Percentiles rank a stretch among this genome's conserved stretches.
phyloP scores from a whole-genome alignment of 2,888 invertebrate genomes.

The Capitulum mitella region DNA sequence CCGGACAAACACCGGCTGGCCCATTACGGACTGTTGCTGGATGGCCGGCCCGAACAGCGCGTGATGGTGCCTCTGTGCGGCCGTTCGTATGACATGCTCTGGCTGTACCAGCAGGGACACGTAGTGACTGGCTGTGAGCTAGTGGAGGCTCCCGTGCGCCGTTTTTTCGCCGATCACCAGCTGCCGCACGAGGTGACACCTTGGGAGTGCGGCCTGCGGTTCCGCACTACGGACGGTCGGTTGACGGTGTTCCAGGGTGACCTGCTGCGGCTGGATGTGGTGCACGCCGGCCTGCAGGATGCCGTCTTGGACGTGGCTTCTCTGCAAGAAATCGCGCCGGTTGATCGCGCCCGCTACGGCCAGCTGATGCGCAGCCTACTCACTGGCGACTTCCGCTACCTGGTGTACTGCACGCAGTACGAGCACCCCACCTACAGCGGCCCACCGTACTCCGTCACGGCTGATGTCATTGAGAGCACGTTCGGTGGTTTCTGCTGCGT shows the following conservation, averaged over 20 bases:
- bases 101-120: neutral
- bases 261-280: neutral
- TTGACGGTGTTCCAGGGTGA: neutral
- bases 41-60: neutral
- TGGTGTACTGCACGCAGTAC: neutral
- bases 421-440: neutral
- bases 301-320: neutral
- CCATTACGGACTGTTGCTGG: neutral
- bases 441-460: neutral
- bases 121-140: neutral
- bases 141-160: neutral
- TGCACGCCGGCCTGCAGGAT: neutral
- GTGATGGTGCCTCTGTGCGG: neutral
- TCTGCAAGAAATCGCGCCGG: neutral
- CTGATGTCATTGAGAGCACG: neutral
- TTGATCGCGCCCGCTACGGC: neutral
- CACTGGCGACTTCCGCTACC: neutral
- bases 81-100: neutral
- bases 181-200: neutral
- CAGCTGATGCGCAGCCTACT: neutral
- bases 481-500: neutral
- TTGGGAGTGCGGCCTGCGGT: neutral
- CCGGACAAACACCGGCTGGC: neutral
- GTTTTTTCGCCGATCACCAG: neutral
- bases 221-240: neutral